Base-by-base conservation (phyloP, 2,797 vertebrate genomes). In the Pipistrellus nathusii region DNA sequence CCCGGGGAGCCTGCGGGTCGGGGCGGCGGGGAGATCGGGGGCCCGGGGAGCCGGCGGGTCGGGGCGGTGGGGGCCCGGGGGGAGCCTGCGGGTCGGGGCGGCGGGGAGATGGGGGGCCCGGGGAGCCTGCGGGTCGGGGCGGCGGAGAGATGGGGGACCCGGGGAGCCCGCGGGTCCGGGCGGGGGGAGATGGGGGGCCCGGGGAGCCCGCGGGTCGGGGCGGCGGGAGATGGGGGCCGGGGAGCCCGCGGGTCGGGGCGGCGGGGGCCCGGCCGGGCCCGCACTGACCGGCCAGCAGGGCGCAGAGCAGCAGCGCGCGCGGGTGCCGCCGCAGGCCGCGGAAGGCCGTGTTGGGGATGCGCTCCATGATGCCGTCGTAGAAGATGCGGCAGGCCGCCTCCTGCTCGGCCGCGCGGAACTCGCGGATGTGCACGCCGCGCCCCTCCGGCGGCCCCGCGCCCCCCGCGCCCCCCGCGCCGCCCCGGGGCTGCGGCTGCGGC, bases 261-360 rank as follows among this genome's bases (percentile, higher is more conserved):
- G 38, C 77, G 97, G 98, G 98, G 98, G 99, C 10, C 44, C 44
- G 8, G 44, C 46, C 6, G 97, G 55, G 32, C 23, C 41, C 73
- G 87, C 95, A 98, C 99, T 99, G 98, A 99, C 99, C 98, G 96
- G 99, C 99, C 95, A 99, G 98, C 83, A 99, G 97, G 88, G 98
- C 99, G 91, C 99, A 99, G 66, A 99, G 95, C 96, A 99, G 97
- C 98, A 99, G 99, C 30, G 98, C 98, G 95, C 98, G 98, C 94
- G 99, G 99, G 97, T 99, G 99, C 97, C 99, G 98, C 91, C 98
- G 98, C 96, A 99, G 98, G 95, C 99, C 99, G 94, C 99, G 98
- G 82, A 99, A 99, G 81, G 99, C 99, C 59, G 99, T 99, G 98
- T 99, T 99, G 95, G 99, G 99, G 97, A 99, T 99, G 98, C 99